Conservation (phyloP, 2,888 invertebrate genomes). For the Orgyia antiqua region DNA sequence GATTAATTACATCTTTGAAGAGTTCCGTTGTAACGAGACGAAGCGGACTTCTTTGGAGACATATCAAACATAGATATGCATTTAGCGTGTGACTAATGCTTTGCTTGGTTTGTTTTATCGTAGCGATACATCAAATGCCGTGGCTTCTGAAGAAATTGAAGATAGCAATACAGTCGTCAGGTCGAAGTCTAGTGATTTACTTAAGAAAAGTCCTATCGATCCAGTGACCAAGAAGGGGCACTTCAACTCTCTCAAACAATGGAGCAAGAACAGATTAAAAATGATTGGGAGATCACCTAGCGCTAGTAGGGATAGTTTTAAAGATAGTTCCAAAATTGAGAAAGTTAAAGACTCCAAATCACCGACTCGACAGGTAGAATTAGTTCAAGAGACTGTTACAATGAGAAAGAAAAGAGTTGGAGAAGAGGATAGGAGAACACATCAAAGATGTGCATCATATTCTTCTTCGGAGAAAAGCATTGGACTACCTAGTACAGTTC, state of each 20-base stretch:
- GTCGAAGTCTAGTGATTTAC: slow-evolving; percentile 87
- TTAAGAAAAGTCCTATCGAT: slow-evolving; percentile 83
- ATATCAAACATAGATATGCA: slow-evolving; percentile 60
- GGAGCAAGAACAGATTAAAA: slow-evolving; percentile 88
- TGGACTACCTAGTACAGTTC: slow-evolving; percentile 74
- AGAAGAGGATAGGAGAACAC: slow-evolving; percentile 82
- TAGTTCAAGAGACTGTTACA: slow-evolving; percentile 82
- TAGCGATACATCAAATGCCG: slow-evolving; percentile 75
- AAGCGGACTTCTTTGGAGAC: slow-evolving; percentile 58
- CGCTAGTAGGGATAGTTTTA: slow-evolving; percentile 72
- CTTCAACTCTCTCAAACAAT: slow-evolving; percentile 89
- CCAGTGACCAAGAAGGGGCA: slow-evolving; percentile 78
- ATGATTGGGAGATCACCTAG: slow-evolving; percentile 83
- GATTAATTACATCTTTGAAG: slow-evolving; percentile 62
- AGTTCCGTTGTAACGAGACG: slow-evolving; percentile 64
- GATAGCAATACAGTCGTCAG: slow-evolving; percentile 77
- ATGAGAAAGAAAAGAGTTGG: slow-evolving; percentile 79
- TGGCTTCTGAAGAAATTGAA: slow-evolving; percentile 72
- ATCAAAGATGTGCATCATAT: slow-evolving; percentile 88
- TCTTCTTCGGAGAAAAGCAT: slow-evolving; percentile 87
- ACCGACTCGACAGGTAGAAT: slow-evolving; percentile 70
- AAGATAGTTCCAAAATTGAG: slow-evolving; percentile 56
- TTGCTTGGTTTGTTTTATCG: slow-evolving; percentile 78
- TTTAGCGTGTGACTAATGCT: slow-evolving; percentile 78
- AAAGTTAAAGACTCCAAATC: slow-evolving; percentile 62